Percentiles rank a stretch among this genome's conserved stretches.
These are phyloP conservation scores for Podiceps cristatus DNA, from an alignment of 2,113 vertebrate species.

Conservation along the genomic window DNA sequence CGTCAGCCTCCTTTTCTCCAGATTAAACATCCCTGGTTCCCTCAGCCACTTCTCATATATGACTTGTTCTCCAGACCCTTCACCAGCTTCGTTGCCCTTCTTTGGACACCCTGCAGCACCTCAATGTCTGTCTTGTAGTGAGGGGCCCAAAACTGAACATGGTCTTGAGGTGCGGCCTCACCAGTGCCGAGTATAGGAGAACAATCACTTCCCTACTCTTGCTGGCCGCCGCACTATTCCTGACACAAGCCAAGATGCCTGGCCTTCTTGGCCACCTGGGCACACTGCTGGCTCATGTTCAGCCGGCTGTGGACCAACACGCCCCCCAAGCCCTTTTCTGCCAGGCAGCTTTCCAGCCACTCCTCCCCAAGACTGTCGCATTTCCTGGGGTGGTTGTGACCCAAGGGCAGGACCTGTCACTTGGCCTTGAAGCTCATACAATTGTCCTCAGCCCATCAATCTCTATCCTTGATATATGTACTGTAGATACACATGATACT, in stretches of 20 bases:
- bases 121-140: neutral
- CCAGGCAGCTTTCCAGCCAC: neutral
- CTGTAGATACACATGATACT: neutral
- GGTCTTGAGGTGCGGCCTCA: neutral
- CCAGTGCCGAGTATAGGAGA: neutral
- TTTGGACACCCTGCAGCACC: neutral
- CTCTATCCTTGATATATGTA: neutral
- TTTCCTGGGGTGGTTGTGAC: neutral
- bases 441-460: rapidly evolving
- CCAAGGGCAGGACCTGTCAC: neutral
- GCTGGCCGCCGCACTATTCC: neutral
- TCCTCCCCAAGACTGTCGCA: no score
- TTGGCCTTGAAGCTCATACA: neutral
- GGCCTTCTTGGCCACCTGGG: neutral
- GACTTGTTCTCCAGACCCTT: neutral
- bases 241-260: neutral
- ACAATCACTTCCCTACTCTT: neutral
- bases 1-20: no score
- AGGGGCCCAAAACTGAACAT: neutral
- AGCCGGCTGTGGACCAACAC: neutral
- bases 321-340: neutral
- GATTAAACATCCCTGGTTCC: no score
- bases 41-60: no score
- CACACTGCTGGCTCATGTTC: neutral
- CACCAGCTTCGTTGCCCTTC: neutral